These are phyloP conservation scores for Symphodus melops DNA, from an alignment of 2,113 vertebrate genomes.

Conservation along the genomic window DNA sequence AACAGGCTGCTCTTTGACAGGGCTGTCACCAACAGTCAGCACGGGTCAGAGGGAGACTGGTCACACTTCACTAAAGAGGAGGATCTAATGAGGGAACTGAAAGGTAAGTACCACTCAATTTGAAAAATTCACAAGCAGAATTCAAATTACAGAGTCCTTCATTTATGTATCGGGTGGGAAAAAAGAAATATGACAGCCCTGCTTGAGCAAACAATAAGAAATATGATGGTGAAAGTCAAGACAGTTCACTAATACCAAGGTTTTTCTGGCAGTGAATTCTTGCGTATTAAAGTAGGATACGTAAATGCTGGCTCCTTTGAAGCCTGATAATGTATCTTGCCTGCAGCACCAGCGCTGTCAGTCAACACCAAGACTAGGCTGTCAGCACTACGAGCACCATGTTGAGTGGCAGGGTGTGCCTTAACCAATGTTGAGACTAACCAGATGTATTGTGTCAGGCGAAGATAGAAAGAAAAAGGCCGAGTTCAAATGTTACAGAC, in stretches of 20 bases:
- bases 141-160: neutral
- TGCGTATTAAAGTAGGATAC: constrained; percentile 16
- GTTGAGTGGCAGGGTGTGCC: constrained; percentile 39
- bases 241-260: neutral
- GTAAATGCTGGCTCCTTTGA: constrained; percentile 32
- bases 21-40: constrained; percentile 44
- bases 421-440: constrained; percentile 16
- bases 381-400: constrained; percentile 31
- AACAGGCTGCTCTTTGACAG: constrained; percentile 63
- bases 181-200: neutral
- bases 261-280: constrained; percentile 7
- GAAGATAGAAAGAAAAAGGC: constrained; percentile 22
- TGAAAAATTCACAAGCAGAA: neutral
- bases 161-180: neutral
- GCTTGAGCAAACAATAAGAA: neutral
- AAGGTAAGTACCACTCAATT: constrained; percentile 13
- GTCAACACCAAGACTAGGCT: constrained; percentile 50
- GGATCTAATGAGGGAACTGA: neutral
- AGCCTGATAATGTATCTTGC: constrained; percentile 59
- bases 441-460: constrained; percentile 43
- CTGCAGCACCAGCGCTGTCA: constrained; percentile 50
- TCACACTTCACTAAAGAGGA: constrained; percentile 21
- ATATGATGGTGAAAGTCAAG: neutral
- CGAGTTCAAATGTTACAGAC: neutral
- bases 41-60: constrained; percentile 22